These are phyloP conservation scores for Oedothorax gibbosus DNA, from an alignment of 1,140 invertebrate species.

Conservation along the genomic window DNA sequence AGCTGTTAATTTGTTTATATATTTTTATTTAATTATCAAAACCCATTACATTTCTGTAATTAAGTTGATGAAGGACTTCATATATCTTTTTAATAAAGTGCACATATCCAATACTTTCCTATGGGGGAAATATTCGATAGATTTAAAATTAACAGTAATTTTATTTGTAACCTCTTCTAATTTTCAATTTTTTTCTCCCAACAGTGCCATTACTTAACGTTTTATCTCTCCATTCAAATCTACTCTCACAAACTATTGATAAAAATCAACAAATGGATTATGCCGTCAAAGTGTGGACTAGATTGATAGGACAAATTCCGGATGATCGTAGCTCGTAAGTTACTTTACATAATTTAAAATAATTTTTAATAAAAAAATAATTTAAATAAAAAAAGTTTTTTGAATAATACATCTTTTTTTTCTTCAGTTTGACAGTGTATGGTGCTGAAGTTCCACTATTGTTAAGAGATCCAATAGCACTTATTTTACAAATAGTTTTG, in stretches of 20 bases:
- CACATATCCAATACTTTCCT: too few species aligned
- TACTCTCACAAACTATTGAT: conserved; percentile 31
- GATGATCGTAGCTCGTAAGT: conserved; percentile 42
- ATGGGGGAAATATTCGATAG: too few species aligned
- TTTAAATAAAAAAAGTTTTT: background rate
- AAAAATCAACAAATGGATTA: conserved; percentile 26
- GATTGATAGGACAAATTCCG: conserved; percentile 36
- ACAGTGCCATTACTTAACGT: conserved; percentile 88
- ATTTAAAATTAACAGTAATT: too few species aligned
- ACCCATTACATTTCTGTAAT: too few species aligned
- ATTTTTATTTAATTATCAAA: too few species aligned
- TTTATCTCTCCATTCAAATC: conserved; percentile 71
- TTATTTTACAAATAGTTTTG: conserved; percentile 88
- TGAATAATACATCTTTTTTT: background rate
- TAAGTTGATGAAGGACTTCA: too few species aligned
- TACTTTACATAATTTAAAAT: background rate
- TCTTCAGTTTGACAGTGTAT: conserved; percentile 66
- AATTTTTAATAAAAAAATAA: background rate
- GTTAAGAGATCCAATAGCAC: conserved; percentile 83
- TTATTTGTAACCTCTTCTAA: too few species aligned
- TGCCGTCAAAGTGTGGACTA: conserved; percentile 28
- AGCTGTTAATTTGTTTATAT: too few species aligned
- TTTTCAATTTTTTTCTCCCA: conserved; percentile 37
- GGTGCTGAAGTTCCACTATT: conserved; percentile 83
- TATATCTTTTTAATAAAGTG: too few species aligned